Conservation (phyloP, 2,113 vertebrate species). For the Alectura lathami region DNA sequence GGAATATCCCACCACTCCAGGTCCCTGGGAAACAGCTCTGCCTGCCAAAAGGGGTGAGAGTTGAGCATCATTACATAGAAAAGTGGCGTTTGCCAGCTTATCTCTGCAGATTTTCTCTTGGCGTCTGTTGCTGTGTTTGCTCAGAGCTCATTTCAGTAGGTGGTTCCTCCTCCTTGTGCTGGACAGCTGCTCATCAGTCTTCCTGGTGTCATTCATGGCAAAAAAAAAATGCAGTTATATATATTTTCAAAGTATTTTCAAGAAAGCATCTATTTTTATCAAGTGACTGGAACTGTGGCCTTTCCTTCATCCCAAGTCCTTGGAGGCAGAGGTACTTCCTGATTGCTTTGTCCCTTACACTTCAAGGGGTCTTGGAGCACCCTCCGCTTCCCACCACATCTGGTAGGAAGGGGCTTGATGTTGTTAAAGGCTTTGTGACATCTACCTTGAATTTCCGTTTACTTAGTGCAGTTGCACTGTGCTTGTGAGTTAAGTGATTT, state of each 20-base stretch:
- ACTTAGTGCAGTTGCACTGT: background rate
- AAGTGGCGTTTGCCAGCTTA: background rate
- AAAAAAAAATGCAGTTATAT: background rate
- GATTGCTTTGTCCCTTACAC: constrained; percentile 42
- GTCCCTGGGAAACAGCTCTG: background rate
- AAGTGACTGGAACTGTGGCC: background rate
- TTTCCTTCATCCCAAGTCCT: background rate
- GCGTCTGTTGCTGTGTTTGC: background rate
- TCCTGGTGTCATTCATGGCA: background rate
- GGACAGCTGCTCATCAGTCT: background rate
- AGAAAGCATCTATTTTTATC: constrained; percentile 57
- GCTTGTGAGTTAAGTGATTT: background rate
- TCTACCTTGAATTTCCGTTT: background rate
- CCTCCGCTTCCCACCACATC: constrained; percentile 18
- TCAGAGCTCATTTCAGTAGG: background rate
- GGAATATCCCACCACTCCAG: background rate
- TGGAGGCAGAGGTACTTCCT: background rate
- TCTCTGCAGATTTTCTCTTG: background rate
- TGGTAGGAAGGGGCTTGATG: background rate
- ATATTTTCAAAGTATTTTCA: constrained; percentile 15
- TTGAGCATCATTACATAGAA: background rate
- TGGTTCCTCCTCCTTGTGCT: background rate
- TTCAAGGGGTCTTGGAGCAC: constrained; percentile 9
- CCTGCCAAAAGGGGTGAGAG: background rate
- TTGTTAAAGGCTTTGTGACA: background rate